These are phyloP conservation scores for Noctua pronuba DNA, from an alignment of 2,888 invertebrate genomes.

Conservation along the genomic window DNA sequence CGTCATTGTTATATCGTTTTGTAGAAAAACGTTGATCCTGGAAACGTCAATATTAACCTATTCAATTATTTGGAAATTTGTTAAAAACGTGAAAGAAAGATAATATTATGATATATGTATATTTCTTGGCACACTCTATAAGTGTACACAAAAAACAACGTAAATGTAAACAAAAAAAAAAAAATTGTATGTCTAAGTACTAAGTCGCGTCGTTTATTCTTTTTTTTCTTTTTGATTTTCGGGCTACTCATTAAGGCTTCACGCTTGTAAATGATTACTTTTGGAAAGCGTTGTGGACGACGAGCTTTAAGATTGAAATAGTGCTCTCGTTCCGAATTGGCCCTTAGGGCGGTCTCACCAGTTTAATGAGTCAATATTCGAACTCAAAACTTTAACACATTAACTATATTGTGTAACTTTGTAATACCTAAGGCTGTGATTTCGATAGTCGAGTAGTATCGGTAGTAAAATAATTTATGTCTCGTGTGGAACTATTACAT, in stretches of 20 bases:
- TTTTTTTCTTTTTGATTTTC: background rate
- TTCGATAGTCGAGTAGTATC: constrained; percentile 32
- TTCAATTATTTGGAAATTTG: no score
- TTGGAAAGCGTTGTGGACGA: background rate
- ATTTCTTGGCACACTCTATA: no score
- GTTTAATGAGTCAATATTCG: constrained; percentile 62
- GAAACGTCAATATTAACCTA: background rate
- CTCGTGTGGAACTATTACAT: background rate
- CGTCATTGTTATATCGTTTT: background rate
- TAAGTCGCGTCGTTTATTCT: background rate
- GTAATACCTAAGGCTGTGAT: constrained; percentile 50
- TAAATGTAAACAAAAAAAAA: no score
- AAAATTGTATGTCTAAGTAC: no score
- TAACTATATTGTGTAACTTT: constrained; percentile 62
- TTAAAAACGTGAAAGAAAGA: no score
- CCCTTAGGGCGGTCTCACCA: constrained; percentile 50
- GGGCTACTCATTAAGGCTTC: background rate
- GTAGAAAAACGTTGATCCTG: background rate
- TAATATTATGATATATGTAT: no score
- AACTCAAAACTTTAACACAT: constrained; percentile 60
- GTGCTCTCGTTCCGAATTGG: constrained; percentile 23
- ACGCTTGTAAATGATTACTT: background rate
- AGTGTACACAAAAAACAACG: no score
- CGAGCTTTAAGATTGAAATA: constrained; percentile 41
- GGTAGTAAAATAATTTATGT: constrained; percentile 60